Base-by-base conservation (phyloP, 2,888 invertebrate genomes). In the Oscheius sp. region DNA sequence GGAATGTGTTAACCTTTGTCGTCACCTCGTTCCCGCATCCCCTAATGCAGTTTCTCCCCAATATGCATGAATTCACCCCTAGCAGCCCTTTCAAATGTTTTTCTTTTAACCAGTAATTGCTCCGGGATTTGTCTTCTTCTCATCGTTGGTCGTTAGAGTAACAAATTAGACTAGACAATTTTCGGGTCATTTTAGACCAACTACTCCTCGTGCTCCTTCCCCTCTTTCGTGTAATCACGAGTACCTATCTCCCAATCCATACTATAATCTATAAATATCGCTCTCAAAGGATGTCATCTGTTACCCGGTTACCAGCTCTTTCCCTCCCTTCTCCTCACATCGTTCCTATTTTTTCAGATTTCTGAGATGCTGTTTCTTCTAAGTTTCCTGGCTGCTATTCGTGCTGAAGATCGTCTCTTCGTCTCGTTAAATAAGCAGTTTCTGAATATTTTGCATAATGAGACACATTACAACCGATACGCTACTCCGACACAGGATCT, bases 401-500 rank as follows among this genome's bases (percentile, higher is more conserved):
- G 64, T 47, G 68, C 64, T 17, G 70, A 62, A 24, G 75, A 75
- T 57, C 51, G 71, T 51, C 70, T 74, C 0, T 78, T 78, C 54
- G 72, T 78, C 24, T 76, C 78, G 6, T 70, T 78, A 20, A 75
- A 70, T 2, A 73, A 74, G 32, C 77, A 80, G 59, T 82, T 82
- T 66, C 71, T 84, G 26, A 73, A 77, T 54, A 59, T 75, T 50
- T 69, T 84, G 30, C 74, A 77, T 33, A 80, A 84, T 59, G 78
- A 78, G 30, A 71, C 71, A 12, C 28, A 69, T 32, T 84, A 84
- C 75, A 84, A 84, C 71, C 72, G 73, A 24, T 83, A 83, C 66
- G 82, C 83, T 9, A 84, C 83, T 14, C 84, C 84, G 2, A 84
- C 81, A 0, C 83, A 84, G 47, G 76, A 78, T 56, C 77, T 80